Evolutionary conservation across 1,140 invertebrate species (phyloP).

Genomic region (Lutraria rhynchaena): DNA sequence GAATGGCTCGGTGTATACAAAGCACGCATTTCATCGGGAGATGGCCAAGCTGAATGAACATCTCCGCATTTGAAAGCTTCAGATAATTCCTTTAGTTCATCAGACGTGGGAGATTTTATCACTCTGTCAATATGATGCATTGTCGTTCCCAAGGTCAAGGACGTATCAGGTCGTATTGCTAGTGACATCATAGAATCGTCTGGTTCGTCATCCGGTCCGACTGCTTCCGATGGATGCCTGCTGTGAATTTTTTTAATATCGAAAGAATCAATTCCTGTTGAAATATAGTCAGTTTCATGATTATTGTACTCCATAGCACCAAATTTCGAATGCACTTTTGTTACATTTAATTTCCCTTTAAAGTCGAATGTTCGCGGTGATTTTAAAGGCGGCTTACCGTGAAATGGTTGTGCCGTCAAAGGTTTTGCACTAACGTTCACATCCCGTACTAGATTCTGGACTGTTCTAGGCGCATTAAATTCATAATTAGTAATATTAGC

Average conservation of each 20-base stretch:
- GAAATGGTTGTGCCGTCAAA: conserved; percentile 30
- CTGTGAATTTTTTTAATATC: background rate
- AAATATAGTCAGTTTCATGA: background rate
- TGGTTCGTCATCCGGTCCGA: conserved; percentile 27
- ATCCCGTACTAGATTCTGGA: background rate
- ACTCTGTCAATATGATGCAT: conserved; percentile 42
- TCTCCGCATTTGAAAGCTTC: conserved; percentile 41
- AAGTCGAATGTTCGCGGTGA: background rate
- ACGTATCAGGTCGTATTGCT: conserved; percentile 44
- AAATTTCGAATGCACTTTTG: conserved; percentile 5
- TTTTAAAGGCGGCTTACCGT: conserved; percentile 35
- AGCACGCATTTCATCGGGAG: conserved; percentile 52
- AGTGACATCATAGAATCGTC: conserved; percentile 44
- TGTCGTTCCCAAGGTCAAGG: conserved; percentile 50
- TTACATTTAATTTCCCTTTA: background rate
- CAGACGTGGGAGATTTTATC: conserved; percentile 17
- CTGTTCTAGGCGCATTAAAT: conserved; percentile 30
- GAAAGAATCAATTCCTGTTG: background rate
- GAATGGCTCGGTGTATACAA: conserved; percentile 18
- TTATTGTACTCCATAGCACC: background rate
- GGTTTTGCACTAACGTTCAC: background rate
- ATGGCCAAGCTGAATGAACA: conserved; percentile 38
- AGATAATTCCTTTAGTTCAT: conserved; percentile 44
- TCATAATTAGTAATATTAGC: conserved; percentile 57
- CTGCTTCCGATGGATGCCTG: background rate